phyloP scores from a whole-genome alignment of 2,113 vertebrate genomes.

The Notarius lentiginosus region DNA sequence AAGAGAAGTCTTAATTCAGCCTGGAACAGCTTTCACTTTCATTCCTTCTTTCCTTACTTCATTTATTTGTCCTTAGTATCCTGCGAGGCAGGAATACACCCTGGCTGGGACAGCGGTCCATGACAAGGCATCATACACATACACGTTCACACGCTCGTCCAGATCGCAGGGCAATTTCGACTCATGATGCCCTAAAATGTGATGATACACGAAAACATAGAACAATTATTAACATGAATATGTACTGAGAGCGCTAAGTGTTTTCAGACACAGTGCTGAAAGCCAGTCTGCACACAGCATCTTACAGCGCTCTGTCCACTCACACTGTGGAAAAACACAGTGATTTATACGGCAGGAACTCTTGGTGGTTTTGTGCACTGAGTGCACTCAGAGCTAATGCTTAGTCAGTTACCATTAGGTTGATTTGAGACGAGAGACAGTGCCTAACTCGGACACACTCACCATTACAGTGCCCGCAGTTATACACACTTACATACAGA shows the following conservation, averaged over 20 bases:
- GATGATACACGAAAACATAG: neutral
- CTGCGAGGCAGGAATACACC: neutral
- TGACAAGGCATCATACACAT: neutral
- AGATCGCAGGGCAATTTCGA: neutral
- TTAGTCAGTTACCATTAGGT: conserved; percentile 52
- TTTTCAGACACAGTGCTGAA: neutral
- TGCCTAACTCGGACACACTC: neutral
- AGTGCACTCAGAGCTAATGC: conserved; percentile 36
- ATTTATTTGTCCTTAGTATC: neutral
- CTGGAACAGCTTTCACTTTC: conserved; percentile 2
- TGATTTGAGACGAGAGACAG: conserved; percentile 45
- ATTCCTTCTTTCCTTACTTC: conserved; percentile 2
- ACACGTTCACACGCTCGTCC: neutral
- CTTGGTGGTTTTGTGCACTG: conserved; percentile 32
- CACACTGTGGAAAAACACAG: neutral
- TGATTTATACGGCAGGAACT: conserved; percentile 23
- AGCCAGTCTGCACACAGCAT: too few relatives aligned
- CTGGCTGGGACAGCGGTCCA: neutral
- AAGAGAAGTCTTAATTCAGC: neutral
- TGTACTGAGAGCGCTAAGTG: neutral
- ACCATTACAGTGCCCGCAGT: conserved; percentile 23
- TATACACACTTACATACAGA: conserved; percentile 14
- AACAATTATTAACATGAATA: neutral
- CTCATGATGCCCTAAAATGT: neutral
- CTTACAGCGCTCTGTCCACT: neutral